phyloP scores from a whole-genome alignment of 2,888 invertebrate species.

The Galeruca laticollis region DNA sequence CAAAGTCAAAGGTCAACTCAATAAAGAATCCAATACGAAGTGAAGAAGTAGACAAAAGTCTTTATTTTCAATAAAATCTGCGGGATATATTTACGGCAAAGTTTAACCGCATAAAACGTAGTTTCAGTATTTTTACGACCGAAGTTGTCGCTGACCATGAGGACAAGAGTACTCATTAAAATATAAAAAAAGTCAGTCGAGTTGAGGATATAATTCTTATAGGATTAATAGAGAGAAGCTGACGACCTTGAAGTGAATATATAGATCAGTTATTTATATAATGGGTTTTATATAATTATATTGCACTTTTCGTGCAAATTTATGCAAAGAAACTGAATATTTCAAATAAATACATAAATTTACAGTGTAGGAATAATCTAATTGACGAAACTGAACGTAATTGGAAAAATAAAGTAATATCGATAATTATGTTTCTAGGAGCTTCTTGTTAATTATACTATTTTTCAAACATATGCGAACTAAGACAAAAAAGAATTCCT shows the following conservation, averaged over 20 bases:
- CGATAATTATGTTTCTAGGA: no score
- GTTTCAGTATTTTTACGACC: not conserved
- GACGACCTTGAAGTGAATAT: not conserved
- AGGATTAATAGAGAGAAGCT: not conserved
- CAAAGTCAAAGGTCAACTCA: not conserved
- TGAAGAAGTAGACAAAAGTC: not conserved
- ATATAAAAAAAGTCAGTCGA: slow-evolving; percentile 2
- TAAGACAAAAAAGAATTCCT: no score
- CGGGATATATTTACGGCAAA: not conserved
- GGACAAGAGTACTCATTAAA: slow-evolving; percentile 3
- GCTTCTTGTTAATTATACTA: no score
- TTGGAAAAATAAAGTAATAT: no score
- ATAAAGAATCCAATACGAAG: not conserved
- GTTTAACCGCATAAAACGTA: not conserved
- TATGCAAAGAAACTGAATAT: no score
- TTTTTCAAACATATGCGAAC: no score
- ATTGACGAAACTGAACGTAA: no score
- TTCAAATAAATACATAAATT: no score
- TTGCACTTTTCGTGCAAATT: not conserved
- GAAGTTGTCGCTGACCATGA: slow-evolving; percentile 6
- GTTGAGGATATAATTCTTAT: not conserved
- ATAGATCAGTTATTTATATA: slow-evolving; percentile 1
- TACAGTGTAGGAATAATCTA: no score
- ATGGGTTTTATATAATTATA: not conserved
- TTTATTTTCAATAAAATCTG: not conserved